Evolutionary conservation across 53 echinoderm and acorn worm species (phyloP).

Genomic region (Stichopus horrens): DNA sequence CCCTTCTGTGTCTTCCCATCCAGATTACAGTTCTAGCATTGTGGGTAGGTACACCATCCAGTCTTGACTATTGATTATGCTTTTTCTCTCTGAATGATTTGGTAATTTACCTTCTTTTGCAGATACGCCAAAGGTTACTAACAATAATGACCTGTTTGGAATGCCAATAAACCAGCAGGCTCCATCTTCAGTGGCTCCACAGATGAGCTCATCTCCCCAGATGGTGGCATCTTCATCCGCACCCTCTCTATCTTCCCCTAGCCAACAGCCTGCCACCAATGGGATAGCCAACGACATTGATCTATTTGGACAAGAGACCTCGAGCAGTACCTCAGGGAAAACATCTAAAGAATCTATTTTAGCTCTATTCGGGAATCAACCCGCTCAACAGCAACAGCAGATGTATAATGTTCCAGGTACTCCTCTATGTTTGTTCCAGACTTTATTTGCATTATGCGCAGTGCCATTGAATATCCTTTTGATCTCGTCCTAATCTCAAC

Average conservation of each 20-base stretch:
- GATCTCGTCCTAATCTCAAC: no score
- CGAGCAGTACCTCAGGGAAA: conserved; percentile 4
- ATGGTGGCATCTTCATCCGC: conserved; percentile 30
- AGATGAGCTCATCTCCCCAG: conserved; percentile 16
- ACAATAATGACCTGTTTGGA: conserved; percentile 34
- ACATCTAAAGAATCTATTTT: conserved; percentile 47
- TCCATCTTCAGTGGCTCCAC: neutral
- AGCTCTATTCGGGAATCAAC: conserved; percentile 34
- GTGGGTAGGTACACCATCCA: no score
- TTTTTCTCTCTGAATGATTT: neutral
- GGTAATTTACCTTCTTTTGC: neutral
- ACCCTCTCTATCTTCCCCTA: conserved; percentile 18
- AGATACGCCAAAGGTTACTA: conserved; percentile 33
- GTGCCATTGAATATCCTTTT: no score
- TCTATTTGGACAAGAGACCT: conserved; percentile 21
- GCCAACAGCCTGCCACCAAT: neutral
- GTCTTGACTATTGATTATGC: neutral
- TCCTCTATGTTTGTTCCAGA: neutral
- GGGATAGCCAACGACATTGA: conserved; percentile 16
- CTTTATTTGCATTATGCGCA: no score
- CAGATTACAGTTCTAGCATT: no score
- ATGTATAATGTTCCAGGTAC: conserved; percentile 47
- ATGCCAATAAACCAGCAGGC: conserved; percentile 6
- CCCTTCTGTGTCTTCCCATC: no score
- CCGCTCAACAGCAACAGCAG: conserved; percentile 19